Percentiles rank a stretch among this genome's conserved stretches.
phyloP scores from a whole-genome alignment of 1,140 invertebrate genomes.

The Mya arenaria region DNA sequence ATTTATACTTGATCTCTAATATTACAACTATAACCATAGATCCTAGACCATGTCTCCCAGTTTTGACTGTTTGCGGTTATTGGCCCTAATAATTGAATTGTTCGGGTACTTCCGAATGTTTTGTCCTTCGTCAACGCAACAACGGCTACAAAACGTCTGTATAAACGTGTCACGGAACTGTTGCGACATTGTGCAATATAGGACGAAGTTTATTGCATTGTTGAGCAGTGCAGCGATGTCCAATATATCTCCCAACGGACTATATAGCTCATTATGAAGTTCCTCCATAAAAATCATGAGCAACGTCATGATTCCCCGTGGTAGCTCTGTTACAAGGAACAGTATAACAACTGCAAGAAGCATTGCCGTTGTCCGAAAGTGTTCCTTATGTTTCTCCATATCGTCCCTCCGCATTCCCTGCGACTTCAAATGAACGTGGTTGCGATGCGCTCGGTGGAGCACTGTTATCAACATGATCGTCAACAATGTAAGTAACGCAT shows the following conservation, averaged over 20 bases:
- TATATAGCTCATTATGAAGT: slow-evolving; percentile 78
- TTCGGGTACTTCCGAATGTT: too few species aligned
- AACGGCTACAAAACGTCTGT: slow-evolving; percentile 46
- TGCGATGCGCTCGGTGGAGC: slow-evolving; percentile 80
- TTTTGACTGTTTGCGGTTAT: too few species aligned
- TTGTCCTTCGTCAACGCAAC: not conserved
- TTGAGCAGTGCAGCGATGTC: slow-evolving; percentile 95
- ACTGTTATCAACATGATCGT: slow-evolving; percentile 81
- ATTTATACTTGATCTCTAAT: too few species aligned
- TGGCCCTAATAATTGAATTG: too few species aligned
- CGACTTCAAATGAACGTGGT: slow-evolving; percentile 76
- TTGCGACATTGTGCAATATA: slow-evolving; percentile 92
- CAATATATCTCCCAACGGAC: slow-evolving; percentile 91
- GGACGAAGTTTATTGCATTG: slow-evolving; percentile 94
- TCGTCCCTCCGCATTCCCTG: slow-evolving; percentile 75
- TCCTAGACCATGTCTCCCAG: too few species aligned
- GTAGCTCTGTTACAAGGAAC: slow-evolving; percentile 93
- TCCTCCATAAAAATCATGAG: slow-evolving; percentile 63
- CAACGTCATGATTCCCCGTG: slow-evolving; percentile 82
- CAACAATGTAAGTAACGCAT: slow-evolving; percentile 81
- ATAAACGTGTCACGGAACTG: slow-evolving; percentile 52
- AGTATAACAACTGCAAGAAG: slow-evolving; percentile 92
- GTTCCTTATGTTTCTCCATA: slow-evolving; percentile 79
- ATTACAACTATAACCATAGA: too few species aligned
- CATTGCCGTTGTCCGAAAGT: slow-evolving; percentile 95